Evolutionary conservation across 2,888 invertebrate species (phyloP).

Genomic region (Eilema sororculum): DNA sequence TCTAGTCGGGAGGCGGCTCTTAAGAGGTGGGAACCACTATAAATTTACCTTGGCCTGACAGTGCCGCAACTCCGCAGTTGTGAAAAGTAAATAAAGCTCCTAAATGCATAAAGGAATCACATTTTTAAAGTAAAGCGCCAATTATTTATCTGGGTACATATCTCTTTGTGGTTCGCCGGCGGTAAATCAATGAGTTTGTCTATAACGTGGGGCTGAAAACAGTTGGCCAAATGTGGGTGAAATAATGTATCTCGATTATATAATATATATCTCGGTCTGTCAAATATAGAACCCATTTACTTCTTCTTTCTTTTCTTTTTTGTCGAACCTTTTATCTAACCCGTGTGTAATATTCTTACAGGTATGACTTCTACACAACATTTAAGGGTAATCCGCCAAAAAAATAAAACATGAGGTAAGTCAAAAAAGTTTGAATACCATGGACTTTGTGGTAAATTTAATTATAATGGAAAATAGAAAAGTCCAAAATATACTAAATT

Average conservation of each 20-base stretch:
- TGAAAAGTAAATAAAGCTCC: slow-evolving; percentile 1
- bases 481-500: neutral
- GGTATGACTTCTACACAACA: neutral
- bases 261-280: no score
- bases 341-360: neutral
- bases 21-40: neutral
- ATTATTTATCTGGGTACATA: slow-evolving; percentile 5
- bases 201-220: neutral
- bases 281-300: no score
- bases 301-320: no score
- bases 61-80: slow-evolving; percentile 14
- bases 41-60: neutral
- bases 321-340: no score
- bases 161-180: neutral
- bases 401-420: neutral
- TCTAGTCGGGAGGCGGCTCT: neutral
- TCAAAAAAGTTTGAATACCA: neutral
- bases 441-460: no score
- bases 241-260: neutral
- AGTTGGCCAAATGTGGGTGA: neutral
- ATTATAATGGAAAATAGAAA: neutral
- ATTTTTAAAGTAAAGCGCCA: neutral
- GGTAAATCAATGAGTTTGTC: neutral
- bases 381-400: neutral
- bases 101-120: slow-evolving; percentile 4